A percentile compares a stretch with the other conserved stretches of the same genome.
These are phyloP conservation scores for Melanostoma mellinum DNA, from an alignment of 2,888 invertebrate species.

Conservation along the genomic window DNA sequence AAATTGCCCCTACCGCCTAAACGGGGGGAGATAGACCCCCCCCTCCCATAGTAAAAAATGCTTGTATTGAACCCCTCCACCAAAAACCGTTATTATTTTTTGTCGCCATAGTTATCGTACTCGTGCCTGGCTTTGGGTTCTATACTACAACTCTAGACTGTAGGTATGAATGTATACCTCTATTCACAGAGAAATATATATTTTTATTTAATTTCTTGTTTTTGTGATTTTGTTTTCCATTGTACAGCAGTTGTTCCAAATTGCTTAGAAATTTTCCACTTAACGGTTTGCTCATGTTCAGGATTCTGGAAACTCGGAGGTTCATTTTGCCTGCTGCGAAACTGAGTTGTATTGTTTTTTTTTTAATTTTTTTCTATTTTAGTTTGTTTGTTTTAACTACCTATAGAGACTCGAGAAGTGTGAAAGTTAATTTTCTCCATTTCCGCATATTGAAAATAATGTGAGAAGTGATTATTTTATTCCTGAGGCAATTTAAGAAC, in stretches of 20 bases:
- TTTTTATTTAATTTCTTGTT: neutral
- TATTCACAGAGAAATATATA: neutral
- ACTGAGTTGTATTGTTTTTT: neutral
- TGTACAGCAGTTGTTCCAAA: conserved; percentile 39
- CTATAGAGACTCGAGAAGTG: conserved; percentile 1
- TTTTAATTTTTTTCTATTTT: conserved; percentile 1
- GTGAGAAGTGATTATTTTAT: conserved; percentile 40
- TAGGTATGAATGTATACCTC: too few species aligned
- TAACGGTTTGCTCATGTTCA: conserved; percentile 50
- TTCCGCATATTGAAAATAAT: neutral
- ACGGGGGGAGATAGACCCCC: too few species aligned
- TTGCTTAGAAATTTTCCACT: conserved; percentile 54
- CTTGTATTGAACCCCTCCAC: too few species aligned
- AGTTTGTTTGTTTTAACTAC: conserved; percentile 10
- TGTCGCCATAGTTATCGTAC: too few species aligned
- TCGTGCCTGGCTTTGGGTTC: too few species aligned
- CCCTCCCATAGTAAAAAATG: too few species aligned
- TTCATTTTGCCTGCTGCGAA: conserved; percentile 17
- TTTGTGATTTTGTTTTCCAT: conserved; percentile 1
- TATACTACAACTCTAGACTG: too few species aligned
- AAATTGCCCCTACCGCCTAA: too few species aligned
- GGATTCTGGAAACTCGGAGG: conserved; percentile 14
- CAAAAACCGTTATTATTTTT: too few species aligned
- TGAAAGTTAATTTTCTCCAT: conserved; percentile 28
- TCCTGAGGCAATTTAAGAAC: conserved; percentile 17